A percentile compares a stretch with the other conserved stretches of the same genome.
Conservation (phyloP, 2,888 invertebrate genomes). For the Oxytorus armatus region DNA sequence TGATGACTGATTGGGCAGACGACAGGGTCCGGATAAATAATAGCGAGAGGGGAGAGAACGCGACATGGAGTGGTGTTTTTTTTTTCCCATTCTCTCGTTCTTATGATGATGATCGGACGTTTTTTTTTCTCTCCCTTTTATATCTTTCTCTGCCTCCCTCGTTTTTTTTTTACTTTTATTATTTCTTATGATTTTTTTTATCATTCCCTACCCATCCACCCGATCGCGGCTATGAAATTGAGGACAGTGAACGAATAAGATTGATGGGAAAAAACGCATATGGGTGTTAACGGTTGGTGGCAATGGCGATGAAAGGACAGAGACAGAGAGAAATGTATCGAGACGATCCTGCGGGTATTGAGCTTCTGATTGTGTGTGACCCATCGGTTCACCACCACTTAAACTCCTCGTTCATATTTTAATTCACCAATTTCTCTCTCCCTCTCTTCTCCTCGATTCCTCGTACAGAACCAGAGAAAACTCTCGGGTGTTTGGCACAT, state of each 20-base stretch:
- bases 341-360: constrained; percentile 76
- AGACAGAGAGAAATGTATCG: constrained; percentile 38
- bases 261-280: constrained; percentile 77
- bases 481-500: neutral
- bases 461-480: no score
- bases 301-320: constrained; percentile 55
- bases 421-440: constrained; percentile 73
- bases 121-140: constrained; percentile 47
- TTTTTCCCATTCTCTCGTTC: constrained; percentile 63
- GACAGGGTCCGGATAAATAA: constrained; percentile 80
- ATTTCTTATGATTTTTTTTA: constrained; percentile 46
- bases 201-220: constrained; percentile 13
- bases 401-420: no score
- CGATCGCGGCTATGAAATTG: constrained; percentile 72
- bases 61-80: constrained; percentile 57
- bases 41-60: constrained; percentile 66
- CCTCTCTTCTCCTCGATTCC: no score
- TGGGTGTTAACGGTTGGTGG: constrained; percentile 76
- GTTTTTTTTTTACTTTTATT: constrained; percentile 31
- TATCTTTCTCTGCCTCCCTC: constrained; percentile 32
- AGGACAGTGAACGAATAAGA: constrained; percentile 55
- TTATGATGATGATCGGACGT: constrained; percentile 34
- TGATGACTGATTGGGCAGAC: constrained; percentile 81
- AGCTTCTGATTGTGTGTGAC: constrained; percentile 73
- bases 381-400: constrained; percentile 77